Percentiles rank a stretch among this genome's conserved stretches.
phyloP scores from a whole-genome alignment of 2,888 invertebrate genomes.

The Callinectes sapidus region DNA sequence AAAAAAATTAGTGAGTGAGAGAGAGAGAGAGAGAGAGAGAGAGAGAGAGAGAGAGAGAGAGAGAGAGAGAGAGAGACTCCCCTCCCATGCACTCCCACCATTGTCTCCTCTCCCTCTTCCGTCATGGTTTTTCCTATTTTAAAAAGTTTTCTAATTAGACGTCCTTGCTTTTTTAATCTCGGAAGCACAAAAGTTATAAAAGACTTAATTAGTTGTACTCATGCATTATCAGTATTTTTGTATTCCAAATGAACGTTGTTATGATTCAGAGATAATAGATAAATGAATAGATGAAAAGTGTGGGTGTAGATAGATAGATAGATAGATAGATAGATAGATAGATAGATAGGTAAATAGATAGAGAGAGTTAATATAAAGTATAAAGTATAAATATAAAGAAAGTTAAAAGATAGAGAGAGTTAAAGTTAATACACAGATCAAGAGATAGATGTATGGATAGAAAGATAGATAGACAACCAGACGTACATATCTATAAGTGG shows the following conservation, averaged over 20 bases:
- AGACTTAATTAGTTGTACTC: conserved; percentile 10
- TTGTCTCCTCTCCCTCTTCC: conserved; percentile 2
- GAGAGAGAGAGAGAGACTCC: not conserved
- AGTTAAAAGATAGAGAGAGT: too few relatives aligned
- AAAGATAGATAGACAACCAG: not conserved
- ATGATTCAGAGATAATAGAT: not conserved
- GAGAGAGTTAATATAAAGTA: too few relatives aligned
- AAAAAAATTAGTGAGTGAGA: not conserved
- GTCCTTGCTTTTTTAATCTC: not conserved
- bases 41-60: too few relatives aligned
- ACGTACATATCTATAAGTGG: too few relatives aligned
- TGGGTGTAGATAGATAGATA: not conserved
- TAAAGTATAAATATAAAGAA: too few relatives aligned
- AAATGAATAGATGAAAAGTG: not conserved
- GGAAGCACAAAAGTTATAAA: not conserved
- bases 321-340: too few relatives aligned
- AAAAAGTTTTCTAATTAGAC: conserved; percentile 4
- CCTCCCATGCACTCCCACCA: not conserved
- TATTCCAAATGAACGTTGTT: not conserved
- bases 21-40: not conserved
- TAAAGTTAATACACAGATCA: too few relatives aligned
- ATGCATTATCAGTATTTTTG: not conserved
- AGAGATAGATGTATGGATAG: too few relatives aligned
- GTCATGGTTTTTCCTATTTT: not conserved
- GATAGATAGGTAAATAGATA: not conserved